Percentiles rank a stretch among this genome's conserved stretches.
Evolutionary conservation across 2,797 vertebrate species (phyloP).

Genomic region (Alauda arvensis): DNA sequence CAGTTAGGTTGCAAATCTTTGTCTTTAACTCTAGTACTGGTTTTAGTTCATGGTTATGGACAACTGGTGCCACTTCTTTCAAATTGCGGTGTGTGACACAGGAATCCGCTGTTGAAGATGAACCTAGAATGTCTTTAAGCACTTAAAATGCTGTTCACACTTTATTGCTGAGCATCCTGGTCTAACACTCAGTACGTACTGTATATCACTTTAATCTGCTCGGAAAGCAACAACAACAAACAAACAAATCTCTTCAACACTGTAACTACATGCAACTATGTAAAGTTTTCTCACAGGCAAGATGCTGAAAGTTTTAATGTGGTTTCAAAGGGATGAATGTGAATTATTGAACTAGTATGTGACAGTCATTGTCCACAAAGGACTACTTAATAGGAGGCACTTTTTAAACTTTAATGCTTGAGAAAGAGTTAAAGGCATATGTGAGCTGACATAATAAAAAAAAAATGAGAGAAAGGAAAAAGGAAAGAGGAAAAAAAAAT

Average conservation of each 20-base stretch:
- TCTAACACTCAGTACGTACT: slow-evolving; percentile 90
- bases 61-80: slow-evolving; percentile 77
- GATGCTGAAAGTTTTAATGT: slow-evolving; percentile 76
- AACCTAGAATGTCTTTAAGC: slow-evolving; percentile 76
- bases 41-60: slow-evolving; percentile 76
- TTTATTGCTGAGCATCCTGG: slow-evolving; percentile 80
- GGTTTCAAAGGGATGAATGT: slow-evolving; percentile 85
- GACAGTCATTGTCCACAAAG: slow-evolving; percentile 76
- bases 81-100: slow-evolving; percentile 74
- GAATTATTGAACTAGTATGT: slow-evolving; percentile 75
- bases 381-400: slow-evolving; percentile 79
- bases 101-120: slow-evolving; percentile 72
- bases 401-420: slow-evolving; percentile 79
- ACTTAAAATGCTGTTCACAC: slow-evolving; percentile 85
- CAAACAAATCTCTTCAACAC: slow-evolving; percentile 78
- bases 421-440: slow-evolving; percentile 74
- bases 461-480: slow-evolving; percentile 68
- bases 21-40: slow-evolving; percentile 79
- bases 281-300: slow-evolving; percentile 73
- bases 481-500: slow-evolving; percentile 69
- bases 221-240: slow-evolving; percentile 61
- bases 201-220: slow-evolving; percentile 85
- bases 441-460: slow-evolving; percentile 72
- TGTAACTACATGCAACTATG: slow-evolving; percentile 82
- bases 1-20: slow-evolving; percentile 67